Evolutionary conservation across 1,140 invertebrate species (phyloP), one percentile per base, ranked within the genome.

Genomic region (Bombus picipes): DNA sequence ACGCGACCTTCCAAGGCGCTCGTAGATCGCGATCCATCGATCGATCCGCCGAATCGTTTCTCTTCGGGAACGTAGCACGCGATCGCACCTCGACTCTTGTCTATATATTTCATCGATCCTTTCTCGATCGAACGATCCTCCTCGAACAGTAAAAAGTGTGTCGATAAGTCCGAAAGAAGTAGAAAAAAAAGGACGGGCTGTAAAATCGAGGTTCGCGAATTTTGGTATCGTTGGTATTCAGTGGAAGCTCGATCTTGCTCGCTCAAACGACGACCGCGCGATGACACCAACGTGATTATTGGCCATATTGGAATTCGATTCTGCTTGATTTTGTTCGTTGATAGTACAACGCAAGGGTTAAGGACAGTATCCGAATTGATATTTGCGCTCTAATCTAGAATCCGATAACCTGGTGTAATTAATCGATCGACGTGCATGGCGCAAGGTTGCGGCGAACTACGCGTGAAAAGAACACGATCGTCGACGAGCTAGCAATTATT

Each of bases 211-310:
- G 28, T 66, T 32, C n/a, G 62, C 15, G 12, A 32, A 32, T 13
- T 8, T 32, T 18, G n/a, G 5, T n/a, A 66, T 66, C 62, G n/a
- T 32, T 13, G 62, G n/a, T 5, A 32, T 8, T 47, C 9, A 25
- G 28, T 39, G 28, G 37, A 28, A 22, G 15, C 32, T 62, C 74
- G 65, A 77, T 70, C 57, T n/a, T 66, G 41, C 59, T 68, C 18
- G 22, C 12, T 71, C 83, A 41, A 66, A 28, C 71, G 77, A 81
- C 83, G 70, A 65, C 78, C 65, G 15, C 22, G 9, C 57, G 37
- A 2, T 37, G 10, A 22, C 18, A 47, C 5, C 18, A 53, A 53
- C 47, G 47, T 53, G 72, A 32, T 8, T 6, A 32, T 22, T 68
- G 32, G 32, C 32, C 32, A 18, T 68, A 15, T 22, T 22, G 12